Evolutionary conservation across 2,113 vertebrate genomes (phyloP), one percentile per base, ranked within the genome.

Genomic region (Columba janthina): DNA sequence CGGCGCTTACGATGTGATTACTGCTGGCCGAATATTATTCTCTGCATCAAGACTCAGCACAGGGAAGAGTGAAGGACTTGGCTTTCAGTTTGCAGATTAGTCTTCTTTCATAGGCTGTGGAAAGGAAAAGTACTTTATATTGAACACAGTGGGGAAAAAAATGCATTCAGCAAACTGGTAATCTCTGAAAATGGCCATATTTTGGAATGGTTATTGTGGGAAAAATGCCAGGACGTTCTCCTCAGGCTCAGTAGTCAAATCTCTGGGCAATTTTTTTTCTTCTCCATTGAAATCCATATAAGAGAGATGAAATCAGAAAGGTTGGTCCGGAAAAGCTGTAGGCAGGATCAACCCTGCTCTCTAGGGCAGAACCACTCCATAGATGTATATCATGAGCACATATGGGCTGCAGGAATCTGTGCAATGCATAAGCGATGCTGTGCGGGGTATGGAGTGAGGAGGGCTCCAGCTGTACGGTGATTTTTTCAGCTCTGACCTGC

Each of bases 121-220:
- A 73, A 92, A 88, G 78, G 40, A 79, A 93, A 96, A 92, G 32
- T 26, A 38, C 67, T 73, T 93, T 53, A 40, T 81, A 60, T 71
- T 77, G 71, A 91, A 71, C 78, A 60, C 50, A 20, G 60, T 20
- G 28, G 20, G 53, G 14, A 0, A n/a, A 5, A 75, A 81, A 14
- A 22, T 34, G 36, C 46, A 60, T 73, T 92, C 90, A 92, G 71
- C 50, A 85, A 91, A 32, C 12, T 18, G 60, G 54, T 70, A 93
- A 93, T 94, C 82, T 91, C 88, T 80, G 85, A 76, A 89, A 93
- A 90, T 74, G 78, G 72, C 56, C 26, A 2, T 21, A 51, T 54
- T 93, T 89, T 62, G 67, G 60, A 80, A 74, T 10, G 3, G 51
- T 88, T 76, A 48, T 42, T 46, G 75, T 10, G 16, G 24, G 44